Evolutionary conservation across 2,797 vertebrate genomes (phyloP).

Genomic region (Pempheris klunzingeri): DNA sequence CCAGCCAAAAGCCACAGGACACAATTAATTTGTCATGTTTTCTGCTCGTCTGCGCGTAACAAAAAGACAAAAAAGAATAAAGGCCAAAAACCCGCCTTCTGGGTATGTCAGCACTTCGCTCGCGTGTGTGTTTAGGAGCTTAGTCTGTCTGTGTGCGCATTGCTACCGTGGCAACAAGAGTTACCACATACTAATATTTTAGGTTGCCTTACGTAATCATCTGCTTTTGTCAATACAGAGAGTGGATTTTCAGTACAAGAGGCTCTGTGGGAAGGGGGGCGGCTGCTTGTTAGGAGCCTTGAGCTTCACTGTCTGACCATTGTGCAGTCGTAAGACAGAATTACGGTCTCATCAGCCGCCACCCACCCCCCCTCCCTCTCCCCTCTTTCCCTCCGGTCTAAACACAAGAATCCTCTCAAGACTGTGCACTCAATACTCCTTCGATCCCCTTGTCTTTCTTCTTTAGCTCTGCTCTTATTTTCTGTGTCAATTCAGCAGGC

Average conservation of each 20-base stretch:
- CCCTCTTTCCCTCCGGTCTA: background rate
- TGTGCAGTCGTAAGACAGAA: constrained; percentile 21
- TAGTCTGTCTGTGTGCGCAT: constrained; percentile 39
- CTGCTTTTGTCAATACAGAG: constrained; percentile 54
- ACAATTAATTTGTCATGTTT: constrained; percentile 29
- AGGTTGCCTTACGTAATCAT: constrained; percentile 67
- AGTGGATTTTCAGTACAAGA: constrained; percentile 29
- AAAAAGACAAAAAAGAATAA: constrained; percentile 12
- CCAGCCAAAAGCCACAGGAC: constrained; percentile 27
- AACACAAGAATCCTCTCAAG: constrained; percentile 36
- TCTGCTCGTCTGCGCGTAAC: constrained; percentile 23
- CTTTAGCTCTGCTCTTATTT: background rate
- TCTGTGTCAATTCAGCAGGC: background rate
- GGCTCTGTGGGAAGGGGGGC: constrained; percentile 20
- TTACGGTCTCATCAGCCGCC: constrained; percentile 39
- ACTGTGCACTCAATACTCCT: background rate
- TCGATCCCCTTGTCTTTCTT: background rate
- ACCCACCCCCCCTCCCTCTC: background rate
- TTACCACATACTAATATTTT: constrained; percentile 63
- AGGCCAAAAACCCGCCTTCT: constrained; percentile 26
- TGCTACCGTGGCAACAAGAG: constrained; percentile 72
- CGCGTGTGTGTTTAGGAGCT: constrained; percentile 23
- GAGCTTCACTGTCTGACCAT: constrained; percentile 33
- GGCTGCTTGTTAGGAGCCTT: constrained; percentile 30
- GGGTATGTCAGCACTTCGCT: constrained; percentile 61